Conservation (phyloP, 1,140 invertebrate species). For the Formica selysi region DNA sequence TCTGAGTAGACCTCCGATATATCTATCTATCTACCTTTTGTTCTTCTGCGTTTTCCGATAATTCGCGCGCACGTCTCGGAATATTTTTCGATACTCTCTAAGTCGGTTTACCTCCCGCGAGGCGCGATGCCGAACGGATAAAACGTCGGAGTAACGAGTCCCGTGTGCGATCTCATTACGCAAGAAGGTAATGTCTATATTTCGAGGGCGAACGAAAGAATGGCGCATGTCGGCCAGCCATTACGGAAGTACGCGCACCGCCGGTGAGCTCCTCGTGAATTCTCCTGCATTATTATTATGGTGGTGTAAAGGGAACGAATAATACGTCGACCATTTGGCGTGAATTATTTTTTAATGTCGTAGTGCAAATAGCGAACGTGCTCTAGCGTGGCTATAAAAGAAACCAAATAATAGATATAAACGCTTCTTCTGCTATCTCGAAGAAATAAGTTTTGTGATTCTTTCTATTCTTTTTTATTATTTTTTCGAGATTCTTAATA, state of each 20-base stretch:
- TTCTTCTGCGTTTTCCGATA: conserved; percentile 18
- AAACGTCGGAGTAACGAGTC: conserved; percentile 38
- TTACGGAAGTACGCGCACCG: conserved; percentile 26
- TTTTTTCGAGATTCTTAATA: background rate
- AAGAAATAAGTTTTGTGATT: background rate
- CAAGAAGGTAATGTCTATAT: conserved; percentile 50
- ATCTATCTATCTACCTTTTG: conserved; percentile 3
- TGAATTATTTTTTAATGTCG: conserved; percentile 60
- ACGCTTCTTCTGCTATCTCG: background rate
- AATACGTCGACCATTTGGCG: conserved; percentile 42
- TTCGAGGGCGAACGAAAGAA: conserved; percentile 45
- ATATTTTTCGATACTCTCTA: conserved; percentile 48
- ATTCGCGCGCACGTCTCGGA: conserved; percentile 18
- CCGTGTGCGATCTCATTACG: conserved; percentile 54
- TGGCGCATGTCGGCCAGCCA: conserved; percentile 40
- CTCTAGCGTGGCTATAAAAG: conserved; percentile 35
- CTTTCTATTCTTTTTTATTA: conserved; percentile 34
- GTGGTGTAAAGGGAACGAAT: conserved; percentile 47
- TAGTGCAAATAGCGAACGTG: conserved; percentile 34
- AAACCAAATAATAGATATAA: conserved; percentile 28
- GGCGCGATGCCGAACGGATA: conserved; percentile 14
- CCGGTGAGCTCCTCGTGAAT: conserved; percentile 21
- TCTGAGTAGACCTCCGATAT: background rate
- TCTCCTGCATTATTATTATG: conserved; percentile 51
- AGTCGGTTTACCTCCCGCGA: background rate